Evolutionary conservation across 2,797 vertebrate genomes (phyloP).

Genomic region (Pseudopleuronectes americanus): DNA sequence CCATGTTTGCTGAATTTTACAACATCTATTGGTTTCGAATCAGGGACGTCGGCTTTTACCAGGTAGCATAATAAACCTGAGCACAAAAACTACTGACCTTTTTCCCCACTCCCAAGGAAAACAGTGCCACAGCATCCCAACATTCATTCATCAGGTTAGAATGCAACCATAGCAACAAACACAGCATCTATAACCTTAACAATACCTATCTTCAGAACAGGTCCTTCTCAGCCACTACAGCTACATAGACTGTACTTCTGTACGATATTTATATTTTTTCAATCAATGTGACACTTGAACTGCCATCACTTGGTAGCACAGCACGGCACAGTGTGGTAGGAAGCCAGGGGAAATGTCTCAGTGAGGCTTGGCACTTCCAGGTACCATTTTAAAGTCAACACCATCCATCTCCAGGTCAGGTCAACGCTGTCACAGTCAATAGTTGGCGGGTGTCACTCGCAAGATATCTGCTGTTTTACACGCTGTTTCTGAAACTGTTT

Average conservation of each 20-base stretch:
- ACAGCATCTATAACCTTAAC: too few species aligned
- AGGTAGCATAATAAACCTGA: too few species aligned
- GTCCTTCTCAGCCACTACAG: neutral
- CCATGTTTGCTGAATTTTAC: too few species aligned
- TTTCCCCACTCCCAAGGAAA: too few species aligned
- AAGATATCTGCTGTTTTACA: too few species aligned
- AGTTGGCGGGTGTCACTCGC: neutral
- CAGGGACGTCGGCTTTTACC: neutral
- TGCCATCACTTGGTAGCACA: neutral
- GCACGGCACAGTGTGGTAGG: neutral
- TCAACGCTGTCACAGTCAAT: neutral
- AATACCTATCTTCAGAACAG: neutral
- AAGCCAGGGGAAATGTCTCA: neutral
- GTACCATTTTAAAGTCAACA: neutral
- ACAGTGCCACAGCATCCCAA: too few species aligned
- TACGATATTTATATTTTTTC: neutral
- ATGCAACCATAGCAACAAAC: too few species aligned
- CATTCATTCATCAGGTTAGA: too few species aligned
- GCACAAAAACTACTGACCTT: too few species aligned
- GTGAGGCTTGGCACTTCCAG: neutral
- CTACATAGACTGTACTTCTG: neutral
- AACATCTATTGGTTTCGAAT: neutral
- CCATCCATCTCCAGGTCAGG: neutral
- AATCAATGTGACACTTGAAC: neutral
- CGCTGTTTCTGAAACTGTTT: neutral